Base-by-base conservation (phyloP, 2,888 invertebrate genomes). In the Pachycephus smyrnensis region DNA sequence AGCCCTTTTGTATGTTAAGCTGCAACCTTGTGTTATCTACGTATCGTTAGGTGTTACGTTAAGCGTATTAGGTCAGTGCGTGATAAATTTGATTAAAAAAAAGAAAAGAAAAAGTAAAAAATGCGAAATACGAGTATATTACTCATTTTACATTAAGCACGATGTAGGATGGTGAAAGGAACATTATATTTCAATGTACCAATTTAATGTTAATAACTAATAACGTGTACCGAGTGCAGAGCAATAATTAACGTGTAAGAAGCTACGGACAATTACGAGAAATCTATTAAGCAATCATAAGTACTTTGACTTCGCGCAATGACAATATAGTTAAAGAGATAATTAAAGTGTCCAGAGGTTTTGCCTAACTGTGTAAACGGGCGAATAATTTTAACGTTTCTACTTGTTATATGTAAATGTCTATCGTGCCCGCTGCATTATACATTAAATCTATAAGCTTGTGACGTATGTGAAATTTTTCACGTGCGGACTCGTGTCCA, bases 1-100 rank as follows among this genome's bases (percentile, higher is more conserved):
- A 91, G 91, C 91, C 91, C 91, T 91, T 91, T 91, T 91, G 88
- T 91, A 91, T 90, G 88, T 85, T 88, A 87, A 88, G 88, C 87
- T 88, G 89, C 88, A 89, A 90, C 89, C 87, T 86, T 88, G 89
- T 89, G 89, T 90, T 91, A 84, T 87, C 83, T 84, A 85, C 84
- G 83, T 86, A 86, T 75, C 69, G 69, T 37, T 77, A 75, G 69
- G 75, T 77, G 71, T 71, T 71, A 71, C 71, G 71, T 32, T 71
- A 33, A 71, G 55, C 55, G 55, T 55, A 55, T 55, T 55, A 55
- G 55, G 55, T 55, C 55, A 55, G 55, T 55, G 55, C 55, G 55
- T 55, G 55, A 55, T 55, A 55, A 55, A 9, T 55, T 55, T 55
- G 23, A 55, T 55, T 15, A 23, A 55, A 23, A 55, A 3, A 23